phyloP scores from a whole-genome alignment of 2,113 vertebrate species.

The Chionomys nivalis region DNA sequence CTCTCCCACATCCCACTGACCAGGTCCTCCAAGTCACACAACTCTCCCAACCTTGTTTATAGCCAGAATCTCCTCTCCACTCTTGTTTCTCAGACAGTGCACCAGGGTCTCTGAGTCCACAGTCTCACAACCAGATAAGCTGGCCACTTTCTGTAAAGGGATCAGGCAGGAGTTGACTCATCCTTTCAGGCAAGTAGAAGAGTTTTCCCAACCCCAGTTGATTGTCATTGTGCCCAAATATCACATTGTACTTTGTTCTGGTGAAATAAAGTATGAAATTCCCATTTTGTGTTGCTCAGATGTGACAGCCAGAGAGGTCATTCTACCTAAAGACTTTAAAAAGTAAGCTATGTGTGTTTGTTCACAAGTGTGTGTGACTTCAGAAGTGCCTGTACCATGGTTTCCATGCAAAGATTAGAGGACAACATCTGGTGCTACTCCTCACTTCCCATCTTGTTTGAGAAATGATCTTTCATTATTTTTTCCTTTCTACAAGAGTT shows the following conservation, averaged over 20 bases:
- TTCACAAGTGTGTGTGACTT: background rate
- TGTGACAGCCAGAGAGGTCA: background rate
- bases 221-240: background rate
- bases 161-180: background rate
- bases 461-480: background rate
- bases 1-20: too few species aligned
- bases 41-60: too few species aligned
- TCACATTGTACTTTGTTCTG: background rate
- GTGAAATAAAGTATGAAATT: background rate
- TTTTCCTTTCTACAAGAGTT: background rate
- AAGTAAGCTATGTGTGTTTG: background rate
- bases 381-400: background rate
- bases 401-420: background rate
- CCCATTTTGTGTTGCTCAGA: background rate
- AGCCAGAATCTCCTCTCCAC: too few species aligned
- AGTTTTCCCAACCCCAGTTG: background rate
- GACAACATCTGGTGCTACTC: background rate
- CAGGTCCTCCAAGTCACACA: too few species aligned
- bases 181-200: background rate
- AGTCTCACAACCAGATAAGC: too few species aligned
- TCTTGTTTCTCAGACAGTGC: too few species aligned
- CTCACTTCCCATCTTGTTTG: background rate
- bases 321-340: background rate
- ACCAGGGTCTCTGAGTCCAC: too few species aligned
- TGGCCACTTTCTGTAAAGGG: slow-evolving; percentile 83